phyloP scores from a whole-genome alignment of 2,113 vertebrate genomes.

The Hippotragus niger region DNA sequence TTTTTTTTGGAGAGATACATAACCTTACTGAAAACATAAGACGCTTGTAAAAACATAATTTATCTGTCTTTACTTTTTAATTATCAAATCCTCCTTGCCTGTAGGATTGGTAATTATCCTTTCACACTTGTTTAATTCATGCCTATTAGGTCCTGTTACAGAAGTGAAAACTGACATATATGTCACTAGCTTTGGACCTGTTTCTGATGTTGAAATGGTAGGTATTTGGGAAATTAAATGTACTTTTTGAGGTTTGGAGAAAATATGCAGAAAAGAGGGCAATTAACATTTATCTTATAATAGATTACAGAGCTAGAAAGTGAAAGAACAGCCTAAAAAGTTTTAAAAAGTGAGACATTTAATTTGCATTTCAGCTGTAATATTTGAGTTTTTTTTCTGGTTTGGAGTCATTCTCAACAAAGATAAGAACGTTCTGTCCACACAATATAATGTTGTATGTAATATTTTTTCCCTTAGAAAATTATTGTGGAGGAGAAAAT shows the following conservation, averaged over 20 bases:
- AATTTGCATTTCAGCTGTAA: background rate
- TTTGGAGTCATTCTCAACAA: background rate
- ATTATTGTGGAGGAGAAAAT: background rate
- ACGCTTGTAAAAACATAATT: background rate
- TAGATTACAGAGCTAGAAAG: slow-evolving; percentile 70
- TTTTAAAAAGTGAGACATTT: background rate
- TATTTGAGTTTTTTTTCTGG: background rate
- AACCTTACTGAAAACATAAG: slow-evolving; percentile 24
- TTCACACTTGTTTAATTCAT: slow-evolving; percentile 78
- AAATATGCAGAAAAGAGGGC: slow-evolving; percentile 56
- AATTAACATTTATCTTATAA: slow-evolving; percentile 69
- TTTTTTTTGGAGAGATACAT: background rate
- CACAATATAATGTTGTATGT: background rate
- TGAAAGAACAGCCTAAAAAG: slow-evolving; percentile 67
- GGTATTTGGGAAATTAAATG: slow-evolving; percentile 73
- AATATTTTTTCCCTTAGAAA: background rate
- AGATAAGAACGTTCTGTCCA: background rate
- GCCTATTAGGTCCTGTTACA: slow-evolving; percentile 91
- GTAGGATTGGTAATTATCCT: slow-evolving; percentile 77
- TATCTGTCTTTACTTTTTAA: slow-evolving; percentile 21
- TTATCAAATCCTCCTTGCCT: slow-evolving; percentile 57
- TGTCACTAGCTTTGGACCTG: slow-evolving; percentile 97
- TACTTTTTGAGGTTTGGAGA: slow-evolving; percentile 69
- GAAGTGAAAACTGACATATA: slow-evolving; percentile 99
- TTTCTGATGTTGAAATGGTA: slow-evolving; percentile 99